Conservation (phyloP, 2,797 vertebrate genomes). For the Dendrocincla fuliginosa region DNA sequence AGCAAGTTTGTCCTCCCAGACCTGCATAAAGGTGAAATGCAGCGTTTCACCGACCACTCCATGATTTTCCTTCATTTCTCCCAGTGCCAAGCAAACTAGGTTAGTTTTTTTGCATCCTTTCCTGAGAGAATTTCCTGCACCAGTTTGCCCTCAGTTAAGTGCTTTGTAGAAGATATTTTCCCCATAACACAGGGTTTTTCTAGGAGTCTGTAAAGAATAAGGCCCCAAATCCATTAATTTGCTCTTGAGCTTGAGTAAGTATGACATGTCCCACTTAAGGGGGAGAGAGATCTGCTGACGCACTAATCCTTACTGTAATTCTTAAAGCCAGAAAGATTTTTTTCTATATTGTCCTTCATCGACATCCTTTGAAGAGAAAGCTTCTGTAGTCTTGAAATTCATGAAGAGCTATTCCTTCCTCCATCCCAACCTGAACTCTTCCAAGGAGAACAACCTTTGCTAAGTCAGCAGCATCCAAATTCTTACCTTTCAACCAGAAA, state of each 20-base stretch:
- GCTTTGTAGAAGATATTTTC: neutral
- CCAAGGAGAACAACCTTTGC: neutral
- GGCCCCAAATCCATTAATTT: constrained; percentile 11
- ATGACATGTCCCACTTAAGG: neutral
- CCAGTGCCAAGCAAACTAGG: neutral
- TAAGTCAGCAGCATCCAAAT: neutral
- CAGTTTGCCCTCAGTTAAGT: neutral
- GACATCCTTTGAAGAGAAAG: constrained; percentile 3
- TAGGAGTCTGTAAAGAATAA: neutral
- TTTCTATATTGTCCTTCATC: neutral
- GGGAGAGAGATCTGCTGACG: neutral
- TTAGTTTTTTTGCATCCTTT: neutral
- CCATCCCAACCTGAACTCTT: neutral
- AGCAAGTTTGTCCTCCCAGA: neutral
- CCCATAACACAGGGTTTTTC: neutral
- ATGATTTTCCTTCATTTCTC: neutral
- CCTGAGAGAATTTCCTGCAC: neutral
- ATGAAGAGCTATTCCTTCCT: neutral
- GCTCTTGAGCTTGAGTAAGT: neutral
- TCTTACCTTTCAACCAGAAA: neutral
- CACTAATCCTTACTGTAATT: neutral
- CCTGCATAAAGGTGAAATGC: neutral
- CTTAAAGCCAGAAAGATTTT: neutral
- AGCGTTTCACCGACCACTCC: fast-evolving
- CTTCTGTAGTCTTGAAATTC: neutral